A percentile compares a stretch with the other conserved stretches of the same genome.
These are phyloP conservation scores for Autographa pulchrina DNA, from an alignment of 2,888 invertebrate genomes.

Conservation along the genomic window DNA sequence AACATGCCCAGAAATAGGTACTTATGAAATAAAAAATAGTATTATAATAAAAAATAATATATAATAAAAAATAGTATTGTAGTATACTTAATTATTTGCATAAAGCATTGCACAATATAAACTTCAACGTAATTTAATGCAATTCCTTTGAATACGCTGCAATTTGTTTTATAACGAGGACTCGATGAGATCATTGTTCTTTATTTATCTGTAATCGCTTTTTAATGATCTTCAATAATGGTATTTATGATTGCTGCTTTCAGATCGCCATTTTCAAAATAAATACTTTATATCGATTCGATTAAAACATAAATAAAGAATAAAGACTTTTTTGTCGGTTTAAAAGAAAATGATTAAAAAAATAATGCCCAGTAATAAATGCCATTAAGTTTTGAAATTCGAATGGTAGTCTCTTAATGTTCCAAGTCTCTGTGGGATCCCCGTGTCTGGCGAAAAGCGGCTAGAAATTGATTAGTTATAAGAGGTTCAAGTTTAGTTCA, in stretches of 20 bases:
- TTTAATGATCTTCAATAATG: not conserved
- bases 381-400: not conserved
- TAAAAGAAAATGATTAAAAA: not conserved
- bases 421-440: not conserved
- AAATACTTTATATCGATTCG: not conserved
- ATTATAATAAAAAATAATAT: too few relatives aligned
- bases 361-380: too few relatives aligned
- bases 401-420: not conserved
- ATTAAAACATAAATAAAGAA: not conserved
- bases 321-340: too few relatives aligned
- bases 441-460: not conserved
- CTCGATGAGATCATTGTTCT: not conserved
- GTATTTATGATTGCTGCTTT: not conserved
- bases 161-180: not conserved
- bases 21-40: too few relatives aligned
- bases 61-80: too few relatives aligned
- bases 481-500: conserved; percentile 10
- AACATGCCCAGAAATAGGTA: too few relatives aligned
- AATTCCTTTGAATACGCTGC: not conserved
- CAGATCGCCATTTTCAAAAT: not conserved
- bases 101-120: not conserved
- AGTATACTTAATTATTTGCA: not conserved
- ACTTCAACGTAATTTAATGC: not conserved
- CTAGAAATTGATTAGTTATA: conserved; percentile 25
- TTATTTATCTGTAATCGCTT: conserved; percentile 25